Conservation (phyloP, 2,888 invertebrate genomes). For the Ganaspis brasiliensis region DNA sequence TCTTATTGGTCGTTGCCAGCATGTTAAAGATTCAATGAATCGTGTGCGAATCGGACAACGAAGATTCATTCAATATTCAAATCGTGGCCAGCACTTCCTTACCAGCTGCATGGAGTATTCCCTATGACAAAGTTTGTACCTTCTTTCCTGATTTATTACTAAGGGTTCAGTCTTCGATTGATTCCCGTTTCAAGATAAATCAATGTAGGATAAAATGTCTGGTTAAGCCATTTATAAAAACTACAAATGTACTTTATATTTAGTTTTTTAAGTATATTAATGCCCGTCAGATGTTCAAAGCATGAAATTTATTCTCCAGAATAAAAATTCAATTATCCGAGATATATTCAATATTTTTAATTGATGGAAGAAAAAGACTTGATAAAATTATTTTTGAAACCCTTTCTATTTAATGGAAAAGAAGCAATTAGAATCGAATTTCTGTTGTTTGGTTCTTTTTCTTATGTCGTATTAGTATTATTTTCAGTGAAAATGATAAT, state of each 20-base stretch:
- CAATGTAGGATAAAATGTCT: conserved; percentile 3
- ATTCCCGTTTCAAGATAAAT: conserved; percentile 11
- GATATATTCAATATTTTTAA: too few relatives aligned
- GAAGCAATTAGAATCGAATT: too few relatives aligned
- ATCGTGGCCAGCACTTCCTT: conserved; percentile 61
- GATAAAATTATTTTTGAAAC: too few relatives aligned
- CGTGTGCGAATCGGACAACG: conserved; percentile 69
- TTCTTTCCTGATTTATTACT: conserved; percentile 32
- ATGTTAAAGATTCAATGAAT: conserved; percentile 70
- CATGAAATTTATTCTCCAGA: too few relatives aligned
- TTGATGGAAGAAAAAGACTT: too few relatives aligned
- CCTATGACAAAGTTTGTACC: conserved; percentile 62
- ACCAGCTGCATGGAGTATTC: conserved; percentile 64
- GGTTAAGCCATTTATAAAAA: conserved; percentile 3
- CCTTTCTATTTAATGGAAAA: too few relatives aligned
- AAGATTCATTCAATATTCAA: conserved; percentile 70
- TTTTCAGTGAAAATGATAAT: too few relatives aligned
- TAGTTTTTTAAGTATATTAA: not conserved
- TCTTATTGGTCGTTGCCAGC: conserved; percentile 29
- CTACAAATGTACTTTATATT: not conserved
- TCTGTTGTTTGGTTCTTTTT: too few relatives aligned
- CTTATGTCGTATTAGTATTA: too few relatives aligned
- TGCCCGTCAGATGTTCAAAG: too few relatives aligned
- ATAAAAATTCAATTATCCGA: too few relatives aligned
- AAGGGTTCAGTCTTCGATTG: not conserved